These are phyloP conservation scores for Euplexia lucipara DNA, from an alignment of 2,888 invertebrate genomes.

Conservation along the genomic window DNA sequence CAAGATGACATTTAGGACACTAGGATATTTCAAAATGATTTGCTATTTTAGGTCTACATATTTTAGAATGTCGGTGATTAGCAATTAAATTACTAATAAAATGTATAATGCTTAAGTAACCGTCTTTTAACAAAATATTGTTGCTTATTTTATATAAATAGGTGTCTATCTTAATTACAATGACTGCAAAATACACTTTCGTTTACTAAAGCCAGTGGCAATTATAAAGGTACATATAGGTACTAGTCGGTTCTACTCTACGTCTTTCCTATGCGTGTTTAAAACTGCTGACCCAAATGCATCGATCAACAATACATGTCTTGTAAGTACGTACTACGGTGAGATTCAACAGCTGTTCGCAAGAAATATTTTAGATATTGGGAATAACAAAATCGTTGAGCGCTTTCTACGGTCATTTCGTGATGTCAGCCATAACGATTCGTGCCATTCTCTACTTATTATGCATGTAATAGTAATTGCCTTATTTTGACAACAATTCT, in stretches of 20 bases:
- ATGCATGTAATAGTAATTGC: background rate
- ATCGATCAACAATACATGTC: slow-evolving; percentile 18
- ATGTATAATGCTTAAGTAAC: slow-evolving; percentile 25
- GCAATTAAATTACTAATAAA: slow-evolving; percentile 62
- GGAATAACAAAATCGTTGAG: slow-evolving; percentile 14
- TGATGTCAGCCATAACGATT: background rate
- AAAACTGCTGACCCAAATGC: slow-evolving; percentile 23
- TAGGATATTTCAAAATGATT: slow-evolving; percentile 60
- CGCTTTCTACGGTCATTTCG: slow-evolving; percentile 1
- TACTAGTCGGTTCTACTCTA: slow-evolving; percentile 44
- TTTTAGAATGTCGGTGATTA: slow-evolving; percentile 56
- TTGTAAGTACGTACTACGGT: background rate
- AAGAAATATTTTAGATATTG: background rate
- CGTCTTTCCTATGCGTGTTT: slow-evolving; percentile 18
- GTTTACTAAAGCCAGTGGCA: slow-evolving; percentile 37
- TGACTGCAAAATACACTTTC: slow-evolving; percentile 31
- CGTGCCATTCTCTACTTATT: background rate
- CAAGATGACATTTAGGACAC: slow-evolving; percentile 66
- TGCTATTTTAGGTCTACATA: slow-evolving; percentile 59
- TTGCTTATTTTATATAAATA: slow-evolving; percentile 22
- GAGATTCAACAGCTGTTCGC: slow-evolving; percentile 37
- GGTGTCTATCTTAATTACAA: slow-evolving; percentile 24
- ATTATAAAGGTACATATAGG: slow-evolving; percentile 20
- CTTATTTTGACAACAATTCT: background rate
- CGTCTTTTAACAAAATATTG: slow-evolving; percentile 59